Conservation (phyloP, 2,797 vertebrate species). For the Parauchenoglanis ngamensis region DNA sequence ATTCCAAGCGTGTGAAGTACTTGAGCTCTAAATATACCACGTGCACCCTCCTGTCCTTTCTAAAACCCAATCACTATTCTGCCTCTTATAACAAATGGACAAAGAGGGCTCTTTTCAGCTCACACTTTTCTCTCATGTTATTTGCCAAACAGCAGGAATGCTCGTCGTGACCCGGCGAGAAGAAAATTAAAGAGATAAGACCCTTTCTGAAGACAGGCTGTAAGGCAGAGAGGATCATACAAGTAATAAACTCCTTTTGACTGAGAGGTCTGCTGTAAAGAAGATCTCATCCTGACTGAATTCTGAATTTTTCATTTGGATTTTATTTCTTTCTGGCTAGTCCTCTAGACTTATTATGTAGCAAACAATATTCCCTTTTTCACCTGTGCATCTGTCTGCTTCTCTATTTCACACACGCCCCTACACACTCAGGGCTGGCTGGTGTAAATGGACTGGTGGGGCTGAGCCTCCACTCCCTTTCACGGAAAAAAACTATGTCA, state of each 20-base stretch:
- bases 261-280: conserved; percentile 30
- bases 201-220: conserved; percentile 16
- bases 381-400: conserved; percentile 18
- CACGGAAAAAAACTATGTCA: background rate
- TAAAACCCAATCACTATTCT: conserved; percentile 64
- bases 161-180: conserved; percentile 50
- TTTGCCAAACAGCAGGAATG: conserved; percentile 56
- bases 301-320: conserved; percentile 20
- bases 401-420: background rate
- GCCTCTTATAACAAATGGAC: conserved; percentile 65
- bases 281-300: conserved; percentile 39
- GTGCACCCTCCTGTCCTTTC: conserved; percentile 54
- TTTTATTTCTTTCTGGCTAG: conserved; percentile 27
- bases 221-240: conserved; percentile 45
- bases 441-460: background rate
- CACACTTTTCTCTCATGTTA: conserved; percentile 53
- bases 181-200: conserved; percentile 54
- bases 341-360: conserved; percentile 1
- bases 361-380: conserved; percentile 7
- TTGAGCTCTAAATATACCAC: conserved; percentile 53
- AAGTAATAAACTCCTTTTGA: conserved; percentile 51
- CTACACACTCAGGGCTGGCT: background rate
- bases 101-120: conserved; percentile 43
- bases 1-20: conserved; percentile 54
- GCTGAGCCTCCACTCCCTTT: background rate